These are phyloP conservation scores for Podocnemis expansa DNA, from an alignment of 2,113 vertebrate genomes.

Conservation along the genomic window DNA sequence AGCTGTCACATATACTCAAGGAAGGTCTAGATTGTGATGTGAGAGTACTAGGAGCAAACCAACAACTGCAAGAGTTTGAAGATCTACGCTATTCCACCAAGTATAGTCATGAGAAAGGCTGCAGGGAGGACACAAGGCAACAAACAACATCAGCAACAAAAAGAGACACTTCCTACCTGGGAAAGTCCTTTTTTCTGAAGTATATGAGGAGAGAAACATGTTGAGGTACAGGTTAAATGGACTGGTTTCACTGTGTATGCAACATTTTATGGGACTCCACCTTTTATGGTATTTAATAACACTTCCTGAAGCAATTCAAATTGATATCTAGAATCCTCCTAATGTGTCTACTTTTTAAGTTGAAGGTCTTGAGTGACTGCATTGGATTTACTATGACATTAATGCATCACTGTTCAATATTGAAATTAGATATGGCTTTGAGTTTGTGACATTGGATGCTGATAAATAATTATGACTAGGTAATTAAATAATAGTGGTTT, in stretches of 20 bases:
- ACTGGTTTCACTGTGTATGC: background rate
- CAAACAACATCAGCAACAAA: constrained; percentile 3
- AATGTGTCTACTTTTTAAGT: constrained; percentile 7
- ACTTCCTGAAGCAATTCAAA: background rate
- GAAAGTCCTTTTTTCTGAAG: constrained; percentile 10
- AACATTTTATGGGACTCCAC: background rate
- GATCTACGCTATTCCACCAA: background rate
- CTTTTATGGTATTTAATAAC: background rate
- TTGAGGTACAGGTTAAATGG: background rate
- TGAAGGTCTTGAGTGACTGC: constrained; percentile 31
- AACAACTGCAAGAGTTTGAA: background rate
- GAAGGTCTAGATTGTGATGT: background rate
- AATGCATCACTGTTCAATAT: constrained; percentile 3
- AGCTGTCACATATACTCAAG: constrained; percentile 26
- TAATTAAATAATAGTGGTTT: background rate
- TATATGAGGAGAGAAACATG: background rate
- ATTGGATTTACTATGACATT: constrained; percentile 3
- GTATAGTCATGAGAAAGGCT: background rate
- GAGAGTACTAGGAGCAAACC: constrained; percentile 17
- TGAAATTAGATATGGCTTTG: constrained; percentile 31
- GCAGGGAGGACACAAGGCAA: too few species aligned
- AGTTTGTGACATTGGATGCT: background rate
- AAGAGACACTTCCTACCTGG: background rate
- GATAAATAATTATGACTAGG: background rate
- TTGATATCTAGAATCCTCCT: constrained; percentile 6